Base-by-base conservation (phyloP, 2,113 vertebrate species). In the Corythaixoides concolor region DNA sequence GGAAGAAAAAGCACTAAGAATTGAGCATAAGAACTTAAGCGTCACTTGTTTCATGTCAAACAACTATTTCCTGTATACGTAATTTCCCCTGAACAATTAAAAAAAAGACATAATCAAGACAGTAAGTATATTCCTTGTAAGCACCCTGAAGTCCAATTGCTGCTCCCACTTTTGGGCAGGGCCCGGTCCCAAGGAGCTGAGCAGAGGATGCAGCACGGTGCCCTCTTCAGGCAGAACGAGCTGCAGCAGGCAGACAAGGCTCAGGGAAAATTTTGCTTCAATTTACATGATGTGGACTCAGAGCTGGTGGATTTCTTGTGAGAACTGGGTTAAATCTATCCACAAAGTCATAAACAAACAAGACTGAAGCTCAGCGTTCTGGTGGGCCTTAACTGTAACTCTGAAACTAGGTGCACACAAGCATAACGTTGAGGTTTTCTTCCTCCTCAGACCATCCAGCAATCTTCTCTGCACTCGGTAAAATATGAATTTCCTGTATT, bases 201-300 rank as follows among this genome's bases (percentile, higher is more conserved):
- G 32, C 33, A 18, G 26, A 74, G 32, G 7, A 49, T 12, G 15
- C 49, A 7, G 35, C 39, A 35, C 1, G 4, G 41, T 55, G 70
- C 78, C 62, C 74, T 85, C 77, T 59, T 84, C 0, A 0, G 90
- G 69, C 16, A 3, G 3, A 70, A 77, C 0, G 2, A 67, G 53
- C 64, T 12, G 5, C 13, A 64, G 66, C 73, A 89, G 22, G 52
- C 50, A 81, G 37, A 37, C 8, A 62, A 14, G 13, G 53, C 62
- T 91, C 62, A 68, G 16, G 23, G 8, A 45, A 37, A 68, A 60
- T 8, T 15, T 18, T 11, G 50, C 11, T 60, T 58, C 26, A 8
- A 0, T 21, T 35, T 20, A 55, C 87, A 20, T 9, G 2, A 62
- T 10, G 26, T 3, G 26, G 16, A 58, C 32, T 77, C n/a, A 23